These are phyloP conservation scores for Cairina moschata DNA, from an alignment of 2,113 vertebrate species.

Conservation along the genomic window DNA sequence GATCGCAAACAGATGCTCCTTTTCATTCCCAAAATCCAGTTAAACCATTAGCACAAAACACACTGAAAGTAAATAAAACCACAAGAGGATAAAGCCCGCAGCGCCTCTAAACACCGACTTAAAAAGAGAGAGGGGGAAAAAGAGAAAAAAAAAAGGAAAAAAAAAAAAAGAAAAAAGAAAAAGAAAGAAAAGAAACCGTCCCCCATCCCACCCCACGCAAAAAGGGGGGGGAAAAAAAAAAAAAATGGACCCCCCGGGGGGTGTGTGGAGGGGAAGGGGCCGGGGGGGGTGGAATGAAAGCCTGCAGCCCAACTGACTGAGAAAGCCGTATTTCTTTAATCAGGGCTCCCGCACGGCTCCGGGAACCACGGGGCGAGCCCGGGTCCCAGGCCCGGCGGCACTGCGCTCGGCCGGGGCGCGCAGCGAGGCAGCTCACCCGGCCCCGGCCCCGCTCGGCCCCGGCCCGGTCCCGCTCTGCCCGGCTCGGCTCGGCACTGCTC, in stretches of 20 bases:
- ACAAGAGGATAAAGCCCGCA: background rate
- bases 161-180: background rate
- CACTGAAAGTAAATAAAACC: constrained; percentile 13
- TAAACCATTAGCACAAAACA: constrained; percentile 53
- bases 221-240: background rate
- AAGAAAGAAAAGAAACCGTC: background rate
- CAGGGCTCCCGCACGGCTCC: background rate
- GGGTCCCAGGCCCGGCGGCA: background rate
- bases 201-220: background rate
- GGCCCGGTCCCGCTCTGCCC: too few relatives aligned
- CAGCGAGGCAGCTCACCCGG: background rate
- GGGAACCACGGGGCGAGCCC: background rate
- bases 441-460: background rate
- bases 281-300: background rate
- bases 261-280: too few relatives aligned
- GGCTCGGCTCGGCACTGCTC: background rate
- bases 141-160: background rate
- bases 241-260: too few relatives aligned
- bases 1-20: constrained; percentile 41
- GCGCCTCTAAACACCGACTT: background rate
- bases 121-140: background rate
- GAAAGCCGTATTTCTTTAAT: background rate
- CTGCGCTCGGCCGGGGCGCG: too few relatives aligned
- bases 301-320: background rate
- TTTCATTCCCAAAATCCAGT: constrained; percentile 39